Conservation (phyloP, 2,113 vertebrate species). For the Microcebus tavaratra region DNA sequence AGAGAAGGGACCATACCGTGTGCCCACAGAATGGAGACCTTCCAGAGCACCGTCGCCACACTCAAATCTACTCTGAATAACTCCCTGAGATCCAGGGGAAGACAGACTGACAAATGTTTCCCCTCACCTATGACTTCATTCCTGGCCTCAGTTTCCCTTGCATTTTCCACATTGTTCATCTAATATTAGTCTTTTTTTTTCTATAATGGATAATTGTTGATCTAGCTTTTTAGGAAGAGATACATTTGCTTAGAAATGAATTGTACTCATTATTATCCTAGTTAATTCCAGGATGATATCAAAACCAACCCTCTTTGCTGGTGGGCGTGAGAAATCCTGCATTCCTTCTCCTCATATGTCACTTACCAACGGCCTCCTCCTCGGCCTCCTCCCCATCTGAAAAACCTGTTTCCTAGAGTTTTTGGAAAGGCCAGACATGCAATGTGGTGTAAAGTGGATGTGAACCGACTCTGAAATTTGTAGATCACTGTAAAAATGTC, state of each 20-base stretch:
- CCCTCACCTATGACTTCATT: neutral
- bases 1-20: neutral
- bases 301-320: neutral
- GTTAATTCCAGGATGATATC: neutral
- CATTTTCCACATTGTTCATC: neutral
- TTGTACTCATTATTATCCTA: neutral
- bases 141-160: neutral
- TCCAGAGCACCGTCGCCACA: neutral
- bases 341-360: neutral
- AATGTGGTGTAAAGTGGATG: neutral
- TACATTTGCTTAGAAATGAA: neutral
- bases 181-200: neutral
- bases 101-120: too few species aligned
- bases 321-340: neutral
- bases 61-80: neutral
- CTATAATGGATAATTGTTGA: neutral
- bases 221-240: neutral
- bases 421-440: neutral
- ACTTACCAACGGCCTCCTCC: neutral
- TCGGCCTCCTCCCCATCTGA: neutral
- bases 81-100: neutral
- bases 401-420: neutral
- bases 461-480: slow-evolving; percentile 29
- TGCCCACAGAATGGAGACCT: neutral
- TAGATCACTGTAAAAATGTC: slow-evolving; percentile 52